Evolutionary conservation across 2,797 vertebrate species (phyloP), one percentile per base, ranked within the genome.

Genomic region (Podargus strigoides): DNA sequence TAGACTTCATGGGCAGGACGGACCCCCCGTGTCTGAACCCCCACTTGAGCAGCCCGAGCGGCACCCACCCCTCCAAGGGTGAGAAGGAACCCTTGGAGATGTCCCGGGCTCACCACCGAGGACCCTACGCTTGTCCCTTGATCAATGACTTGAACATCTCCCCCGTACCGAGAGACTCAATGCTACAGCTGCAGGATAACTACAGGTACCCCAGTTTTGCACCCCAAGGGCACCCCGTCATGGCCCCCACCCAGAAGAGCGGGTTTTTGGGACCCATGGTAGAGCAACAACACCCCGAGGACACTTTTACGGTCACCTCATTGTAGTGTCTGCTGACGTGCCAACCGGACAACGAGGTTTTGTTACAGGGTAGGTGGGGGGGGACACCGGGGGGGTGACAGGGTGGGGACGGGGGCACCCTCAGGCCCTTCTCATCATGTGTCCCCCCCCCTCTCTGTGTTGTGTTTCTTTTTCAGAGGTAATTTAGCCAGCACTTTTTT

Each of bases 241-340:
- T 98, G 96, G 97, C 97, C 78, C 97, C 97, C 94, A 98, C 98
- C 97, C 98, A 98, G 97, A 98, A 99, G 96, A 98, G 98, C 24
- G 98, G 98, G 93, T 99, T 99, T 96, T 98, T 99, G 97, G 99
- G 99, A 97, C 99, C 99, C 95, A 98, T 99, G 97, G 98, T 99
- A 96, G 99, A 99, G 96, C 99, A 99, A 96, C 98, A 99, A 89
- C 98, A 99, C 95, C 98, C 98, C 20, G 99, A 99, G 95, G 99
- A 99, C 98, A 99, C 98, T 98, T 99, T 99, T 98, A 99, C 99
- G 68, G 99, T 99, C 98, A 99, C 99, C 98, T 99, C 99, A 98
- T 99, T 99, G 98, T 99, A 99, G 98, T 98, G 98, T 96, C 98
- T 97, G 97, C 97, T 96, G 98, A 97, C 96, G 96, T 98, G 98